Evolutionary conservation across 2,888 invertebrate species (phyloP).

Genomic region (Galerucella pusilla): DNA sequence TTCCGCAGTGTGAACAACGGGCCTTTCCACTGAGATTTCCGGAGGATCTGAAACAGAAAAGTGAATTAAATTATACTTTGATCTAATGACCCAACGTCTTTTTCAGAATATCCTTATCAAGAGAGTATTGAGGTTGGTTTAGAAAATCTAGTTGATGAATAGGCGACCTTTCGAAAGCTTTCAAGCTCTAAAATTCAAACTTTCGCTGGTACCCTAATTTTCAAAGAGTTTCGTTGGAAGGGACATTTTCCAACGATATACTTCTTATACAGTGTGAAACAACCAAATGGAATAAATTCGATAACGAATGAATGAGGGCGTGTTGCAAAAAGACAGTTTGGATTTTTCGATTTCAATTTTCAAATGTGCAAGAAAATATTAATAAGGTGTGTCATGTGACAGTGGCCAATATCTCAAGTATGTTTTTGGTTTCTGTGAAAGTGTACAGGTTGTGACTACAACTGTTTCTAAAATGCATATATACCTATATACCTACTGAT

Average conservation of each 20-base stretch:
- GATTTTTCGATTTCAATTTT: no score
- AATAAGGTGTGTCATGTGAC: no score
- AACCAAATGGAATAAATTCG: no score
- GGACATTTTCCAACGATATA: background rate
- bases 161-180: background rate
- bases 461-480: no score
- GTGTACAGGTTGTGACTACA: no score
- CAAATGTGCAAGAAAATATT: no score
- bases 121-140: conserved; percentile 2
- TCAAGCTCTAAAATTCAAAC: background rate
- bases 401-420: no score
- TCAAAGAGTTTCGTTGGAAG: background rate
- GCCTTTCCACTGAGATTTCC: conserved; percentile 72
- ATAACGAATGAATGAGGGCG: no score
- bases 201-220: background rate
- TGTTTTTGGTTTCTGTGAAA: no score
- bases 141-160: background rate
- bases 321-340: no score
- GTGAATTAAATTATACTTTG: conserved; percentile 29
- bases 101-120: conserved; percentile 29
- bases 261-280: no score
- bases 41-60: conserved; percentile 68
- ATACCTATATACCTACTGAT: no score
- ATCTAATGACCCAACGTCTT: conserved; percentile 30
- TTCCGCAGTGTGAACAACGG: conserved; percentile 75